Conservation (phyloP, 2,113 vertebrate species). For the Zosterops lateralis region DNA sequence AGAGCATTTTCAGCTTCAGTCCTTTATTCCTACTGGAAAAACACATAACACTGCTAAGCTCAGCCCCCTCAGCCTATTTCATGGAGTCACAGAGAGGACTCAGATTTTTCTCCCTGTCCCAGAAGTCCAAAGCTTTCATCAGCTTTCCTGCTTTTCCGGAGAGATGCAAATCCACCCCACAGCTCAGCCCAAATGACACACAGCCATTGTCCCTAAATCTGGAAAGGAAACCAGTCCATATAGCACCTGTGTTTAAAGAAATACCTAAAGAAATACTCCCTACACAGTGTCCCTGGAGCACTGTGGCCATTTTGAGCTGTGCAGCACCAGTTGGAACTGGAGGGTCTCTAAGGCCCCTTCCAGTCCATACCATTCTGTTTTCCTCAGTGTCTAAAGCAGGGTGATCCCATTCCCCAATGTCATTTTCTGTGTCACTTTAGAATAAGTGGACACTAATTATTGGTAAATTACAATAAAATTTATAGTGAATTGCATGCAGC, state of each 20-base stretch:
- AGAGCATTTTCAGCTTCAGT: not conserved
- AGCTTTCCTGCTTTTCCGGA: not conserved
- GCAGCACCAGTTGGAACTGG: not conserved
- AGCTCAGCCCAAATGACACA: fast-evolving
- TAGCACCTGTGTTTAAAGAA: not conserved
- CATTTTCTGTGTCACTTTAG: not conserved
- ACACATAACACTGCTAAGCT: not conserved
- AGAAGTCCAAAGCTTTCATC: not conserved
- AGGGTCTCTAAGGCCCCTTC: not conserved
- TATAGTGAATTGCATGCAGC: conserved; percentile 31
- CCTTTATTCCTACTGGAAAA: not conserved
- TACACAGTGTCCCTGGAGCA: not conserved
- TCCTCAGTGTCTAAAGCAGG: not conserved
- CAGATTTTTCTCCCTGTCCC: not conserved
- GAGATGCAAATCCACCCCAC: not conserved
- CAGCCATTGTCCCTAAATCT: not conserved
- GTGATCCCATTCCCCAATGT: not conserved
- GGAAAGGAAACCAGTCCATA: not conserved
- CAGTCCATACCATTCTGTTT: not conserved
- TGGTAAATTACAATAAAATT: conserved; percentile 47
- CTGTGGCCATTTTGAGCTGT: not conserved
- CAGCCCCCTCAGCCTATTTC: not conserved
- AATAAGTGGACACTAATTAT: conserved; percentile 60
- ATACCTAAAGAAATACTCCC: not conserved
- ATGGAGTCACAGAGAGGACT: not conserved